phyloP scores from a whole-genome alignment of 2,888 invertebrate genomes.

The Tridacna crocea region DNA sequence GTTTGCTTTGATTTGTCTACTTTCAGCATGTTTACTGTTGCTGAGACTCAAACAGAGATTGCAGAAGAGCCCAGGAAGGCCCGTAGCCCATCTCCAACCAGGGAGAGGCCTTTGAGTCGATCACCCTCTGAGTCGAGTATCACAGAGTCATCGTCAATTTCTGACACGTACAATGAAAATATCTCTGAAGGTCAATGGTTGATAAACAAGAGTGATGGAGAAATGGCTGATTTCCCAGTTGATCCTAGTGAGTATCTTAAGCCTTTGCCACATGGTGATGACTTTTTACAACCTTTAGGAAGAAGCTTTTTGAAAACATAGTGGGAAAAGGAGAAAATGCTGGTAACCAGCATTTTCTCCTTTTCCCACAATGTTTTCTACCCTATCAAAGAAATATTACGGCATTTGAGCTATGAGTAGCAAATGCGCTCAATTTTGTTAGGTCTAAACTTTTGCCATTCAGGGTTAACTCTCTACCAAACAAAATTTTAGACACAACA shows the following conservation, averaged over 20 bases:
- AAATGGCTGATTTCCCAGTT: constrained; percentile 74
- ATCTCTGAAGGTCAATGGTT: constrained; percentile 83
- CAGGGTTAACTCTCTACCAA: too few species aligned
- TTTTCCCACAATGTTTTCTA: not conserved
- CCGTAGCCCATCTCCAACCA: constrained; percentile 51
- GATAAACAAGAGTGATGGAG: constrained; percentile 81
- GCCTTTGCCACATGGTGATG: not conserved
- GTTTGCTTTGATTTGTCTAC: too few species aligned
- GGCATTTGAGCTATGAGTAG: too few species aligned
- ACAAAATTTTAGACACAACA: too few species aligned
- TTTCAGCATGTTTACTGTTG: constrained; percentile 68
- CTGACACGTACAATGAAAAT: constrained; percentile 77
- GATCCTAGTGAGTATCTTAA: constrained; percentile 64
- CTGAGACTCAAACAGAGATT: constrained; percentile 59
- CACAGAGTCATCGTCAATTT: constrained; percentile 61
- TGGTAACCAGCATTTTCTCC: not conserved
- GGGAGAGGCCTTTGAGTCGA: constrained; percentile 46
- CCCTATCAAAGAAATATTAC: not conserved
- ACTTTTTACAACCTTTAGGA: not conserved
- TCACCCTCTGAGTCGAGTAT: constrained; percentile 62
- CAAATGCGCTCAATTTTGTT: too few species aligned
- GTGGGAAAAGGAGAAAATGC: not conserved
- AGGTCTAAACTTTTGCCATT: too few species aligned
- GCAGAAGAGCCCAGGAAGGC: constrained; percentile 32
- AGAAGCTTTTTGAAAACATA: not conserved